These are phyloP conservation scores for Oreohelix idahoensis DNA, from an alignment of 1,140 invertebrate genomes.

Conservation along the genomic window DNA sequence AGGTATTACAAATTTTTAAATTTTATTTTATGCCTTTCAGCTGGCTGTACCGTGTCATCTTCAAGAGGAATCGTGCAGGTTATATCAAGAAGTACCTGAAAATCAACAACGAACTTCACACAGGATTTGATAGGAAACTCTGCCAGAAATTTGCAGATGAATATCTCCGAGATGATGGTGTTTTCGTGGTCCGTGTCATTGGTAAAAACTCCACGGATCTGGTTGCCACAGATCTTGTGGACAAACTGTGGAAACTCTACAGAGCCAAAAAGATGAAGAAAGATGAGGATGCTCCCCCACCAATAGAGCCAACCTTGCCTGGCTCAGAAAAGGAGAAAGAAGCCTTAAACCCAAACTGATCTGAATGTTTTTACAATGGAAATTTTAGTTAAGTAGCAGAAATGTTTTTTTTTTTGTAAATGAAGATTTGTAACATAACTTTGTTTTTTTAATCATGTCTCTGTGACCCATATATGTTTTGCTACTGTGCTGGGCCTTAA, in stretches of 20 bases:
- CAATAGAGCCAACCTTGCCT: conserved; percentile 32
- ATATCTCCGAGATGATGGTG: conserved; percentile 69
- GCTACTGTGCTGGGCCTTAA: not conserved
- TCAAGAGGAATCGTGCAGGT: conserved; percentile 60
- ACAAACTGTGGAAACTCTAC: conserved; percentile 67
- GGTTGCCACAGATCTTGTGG: conserved; percentile 68
- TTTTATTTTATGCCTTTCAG: conserved; percentile 5
- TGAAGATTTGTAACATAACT: not conserved
- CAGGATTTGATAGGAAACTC: conserved; percentile 61
- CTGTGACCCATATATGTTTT: not conserved
- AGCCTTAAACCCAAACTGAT: conserved; percentile 36
- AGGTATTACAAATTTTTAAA: too few relatives aligned
- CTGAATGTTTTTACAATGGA: not conserved
- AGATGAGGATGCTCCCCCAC: conserved; percentile 36
- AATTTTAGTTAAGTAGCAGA: not conserved
- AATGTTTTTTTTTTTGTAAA: not conserved
- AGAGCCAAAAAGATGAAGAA: conserved; percentile 49
- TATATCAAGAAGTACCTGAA: conserved; percentile 68
- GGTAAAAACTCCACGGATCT: conserved; percentile 70
- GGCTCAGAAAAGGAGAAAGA: conserved; percentile 51
- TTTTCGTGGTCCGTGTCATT: conserved; percentile 67
- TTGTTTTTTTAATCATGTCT: not conserved
- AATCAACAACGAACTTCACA: conserved; percentile 56
- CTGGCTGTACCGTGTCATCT: conserved; percentile 60
- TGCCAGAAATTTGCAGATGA: conserved; percentile 62